A percentile compares a stretch with the other conserved stretches of the same genome.
Evolutionary conservation across 1,140 invertebrate genomes (phyloP).

Genomic region (Phocides pigmalion): DNA sequence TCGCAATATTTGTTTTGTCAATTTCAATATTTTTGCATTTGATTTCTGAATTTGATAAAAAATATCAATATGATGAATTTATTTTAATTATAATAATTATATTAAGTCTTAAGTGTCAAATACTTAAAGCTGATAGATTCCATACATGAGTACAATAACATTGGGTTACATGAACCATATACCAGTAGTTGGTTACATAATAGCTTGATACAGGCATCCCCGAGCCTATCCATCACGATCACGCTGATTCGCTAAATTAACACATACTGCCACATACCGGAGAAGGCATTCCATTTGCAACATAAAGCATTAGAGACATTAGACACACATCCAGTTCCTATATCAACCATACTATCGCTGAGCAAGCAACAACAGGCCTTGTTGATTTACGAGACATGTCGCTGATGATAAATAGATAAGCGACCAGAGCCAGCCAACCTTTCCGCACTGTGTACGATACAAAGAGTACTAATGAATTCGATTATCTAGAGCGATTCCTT

Average conservation of each 20-base stretch:
- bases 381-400: conserved; percentile 33
- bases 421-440: conserved; percentile 37
- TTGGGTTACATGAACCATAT: too few species aligned
- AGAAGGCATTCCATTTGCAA: conserved; percentile 13
- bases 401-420: conserved; percentile 42
- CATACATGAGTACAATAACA: too few species aligned
- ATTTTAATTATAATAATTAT: too few species aligned
- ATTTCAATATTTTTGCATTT: too few species aligned
- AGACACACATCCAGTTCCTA: conserved; percentile 25
- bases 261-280: conserved; percentile 21
- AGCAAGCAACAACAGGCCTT: conserved; percentile 25
- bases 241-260: conserved; percentile 27
- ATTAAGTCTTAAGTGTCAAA: too few species aligned
- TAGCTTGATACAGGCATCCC: too few species aligned
- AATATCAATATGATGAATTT: too few species aligned
- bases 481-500: conserved; percentile 71
- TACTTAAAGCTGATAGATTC: too few species aligned
- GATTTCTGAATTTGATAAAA: too few species aligned
- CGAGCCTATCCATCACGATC: conserved; percentile 1
- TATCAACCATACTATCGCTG: conserved; percentile 11
- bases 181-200: too few species aligned
- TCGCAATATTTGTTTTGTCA: conserved; percentile 61
- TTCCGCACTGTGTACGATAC: conserved; percentile 57
- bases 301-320: conserved; percentile 34
- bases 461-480: conserved; percentile 77